Evolutionary conservation across 1,140 invertebrate species (phyloP).

Genomic region (Bombus turneri): DNA sequence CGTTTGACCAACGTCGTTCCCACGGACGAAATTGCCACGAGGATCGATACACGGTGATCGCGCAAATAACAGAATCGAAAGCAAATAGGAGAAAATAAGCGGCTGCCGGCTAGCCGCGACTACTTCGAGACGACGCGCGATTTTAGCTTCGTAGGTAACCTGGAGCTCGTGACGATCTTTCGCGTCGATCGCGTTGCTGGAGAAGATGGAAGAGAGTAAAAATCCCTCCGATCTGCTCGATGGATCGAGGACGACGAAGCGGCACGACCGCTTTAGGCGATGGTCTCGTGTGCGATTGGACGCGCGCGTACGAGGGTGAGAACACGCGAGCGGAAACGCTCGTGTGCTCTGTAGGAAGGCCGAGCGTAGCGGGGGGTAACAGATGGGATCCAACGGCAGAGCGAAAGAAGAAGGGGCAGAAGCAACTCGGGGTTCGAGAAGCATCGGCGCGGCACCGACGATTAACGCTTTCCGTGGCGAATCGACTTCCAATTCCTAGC

Average conservation of each 20-base stretch:
- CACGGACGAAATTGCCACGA: conserved; percentile 1
- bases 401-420: no score
- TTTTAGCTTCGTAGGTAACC: rapidly evolving
- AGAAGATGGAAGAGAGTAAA: no score
- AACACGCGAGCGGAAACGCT: conserved; percentile 40
- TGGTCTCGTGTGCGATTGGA: conserved; percentile 32
- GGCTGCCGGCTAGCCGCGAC: neutral
- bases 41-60: neutral
- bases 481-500: conserved; percentile 63
- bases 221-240: no score
- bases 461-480: conserved; percentile 56
- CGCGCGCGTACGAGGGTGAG: conserved; percentile 43
- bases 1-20: neutral
- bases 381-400: conserved; percentile 1
- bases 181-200: no score
- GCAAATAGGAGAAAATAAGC: conserved; percentile 24
- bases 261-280: conserved; percentile 32
- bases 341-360: conserved; percentile 24
- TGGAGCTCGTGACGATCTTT: no score
- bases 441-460: conserved; percentile 41
- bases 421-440: neutral
- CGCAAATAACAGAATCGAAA: neutral
- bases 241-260: no score
- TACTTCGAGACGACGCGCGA: no score
- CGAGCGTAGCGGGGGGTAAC: conserved; percentile 1